phyloP scores from a whole-genome alignment of 1,140 invertebrate genomes.

The Vanessa atalanta region DNA sequence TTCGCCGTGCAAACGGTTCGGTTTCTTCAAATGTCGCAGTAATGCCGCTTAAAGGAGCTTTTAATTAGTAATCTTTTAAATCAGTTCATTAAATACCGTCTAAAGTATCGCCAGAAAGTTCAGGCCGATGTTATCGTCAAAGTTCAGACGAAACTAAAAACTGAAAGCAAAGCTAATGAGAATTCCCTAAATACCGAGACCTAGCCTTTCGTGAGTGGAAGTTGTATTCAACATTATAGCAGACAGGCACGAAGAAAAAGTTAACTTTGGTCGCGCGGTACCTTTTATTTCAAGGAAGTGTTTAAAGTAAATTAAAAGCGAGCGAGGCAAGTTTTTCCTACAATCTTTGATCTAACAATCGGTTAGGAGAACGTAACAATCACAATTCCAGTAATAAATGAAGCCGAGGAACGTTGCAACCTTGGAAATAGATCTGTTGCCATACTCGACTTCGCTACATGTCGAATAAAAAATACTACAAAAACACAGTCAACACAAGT shows the following conservation, averaged over 20 bases:
- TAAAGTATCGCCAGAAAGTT: constrained; percentile 7
- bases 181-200: constrained; percentile 60
- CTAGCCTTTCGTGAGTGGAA: constrained; percentile 61
- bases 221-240: constrained; percentile 67
- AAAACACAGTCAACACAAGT: constrained; percentile 59
- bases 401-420: constrained; percentile 59
- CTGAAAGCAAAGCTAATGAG: constrained; percentile 43
- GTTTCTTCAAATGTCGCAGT: constrained; percentile 24
- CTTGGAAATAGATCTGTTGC: constrained; percentile 68
- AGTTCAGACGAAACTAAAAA: constrained; percentile 45
- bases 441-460: constrained; percentile 56
- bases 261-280: constrained; percentile 50
- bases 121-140: constrained; percentile 37
- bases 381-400: constrained; percentile 59
- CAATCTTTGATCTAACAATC: constrained; percentile 65
- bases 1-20: constrained; percentile 15
- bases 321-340: constrained; percentile 57
- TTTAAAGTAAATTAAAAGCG: constrained; percentile 72
- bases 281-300: constrained; percentile 71
- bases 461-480: constrained; percentile 63
- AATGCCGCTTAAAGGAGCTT: constrained; percentile 6
- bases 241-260: constrained; percentile 68
- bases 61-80: constrained; percentile 20
- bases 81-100: constrained; percentile 5
- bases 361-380: constrained; percentile 63